Evolutionary conservation across 2,113 vertebrate species (phyloP).

Genomic region (Chlorocebus sabaeus): DNA sequence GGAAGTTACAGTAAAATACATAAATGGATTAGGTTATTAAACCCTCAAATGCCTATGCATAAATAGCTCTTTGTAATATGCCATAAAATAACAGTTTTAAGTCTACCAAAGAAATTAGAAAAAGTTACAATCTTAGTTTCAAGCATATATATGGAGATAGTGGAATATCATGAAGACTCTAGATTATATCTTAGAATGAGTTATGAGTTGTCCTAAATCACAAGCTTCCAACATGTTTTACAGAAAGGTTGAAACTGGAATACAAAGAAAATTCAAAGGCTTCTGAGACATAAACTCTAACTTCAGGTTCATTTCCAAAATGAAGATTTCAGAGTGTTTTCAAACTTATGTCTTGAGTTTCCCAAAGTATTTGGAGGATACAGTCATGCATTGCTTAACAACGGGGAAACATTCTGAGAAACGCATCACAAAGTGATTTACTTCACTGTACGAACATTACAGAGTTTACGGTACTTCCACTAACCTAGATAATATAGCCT

Average conservation of each 20-base stretch:
- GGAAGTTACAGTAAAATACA: not conserved
- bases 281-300: not conserved
- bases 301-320: slow-evolving; percentile 27
- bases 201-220: not conserved
- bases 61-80: not conserved
- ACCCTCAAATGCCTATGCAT: not conserved
- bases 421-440: not conserved
- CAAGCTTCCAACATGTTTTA: not conserved
- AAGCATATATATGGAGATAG: not conserved
- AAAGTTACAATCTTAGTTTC: not conserved
- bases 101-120: not conserved
- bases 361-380: not conserved
- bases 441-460: not conserved
- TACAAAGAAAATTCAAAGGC: not conserved
- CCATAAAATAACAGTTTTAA: not conserved
- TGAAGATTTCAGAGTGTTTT: slow-evolving; percentile 2
- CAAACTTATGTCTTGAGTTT: not conserved
- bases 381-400: not conserved
- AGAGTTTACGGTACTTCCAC: not conserved
- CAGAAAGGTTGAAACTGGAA: not conserved
- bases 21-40: not conserved
- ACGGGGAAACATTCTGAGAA: not conserved
- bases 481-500: not conserved
- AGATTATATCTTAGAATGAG: not conserved
- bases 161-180: not conserved